phyloP scores from a whole-genome alignment of 2,113 vertebrate species.

The Alouatta palliata region DNA sequence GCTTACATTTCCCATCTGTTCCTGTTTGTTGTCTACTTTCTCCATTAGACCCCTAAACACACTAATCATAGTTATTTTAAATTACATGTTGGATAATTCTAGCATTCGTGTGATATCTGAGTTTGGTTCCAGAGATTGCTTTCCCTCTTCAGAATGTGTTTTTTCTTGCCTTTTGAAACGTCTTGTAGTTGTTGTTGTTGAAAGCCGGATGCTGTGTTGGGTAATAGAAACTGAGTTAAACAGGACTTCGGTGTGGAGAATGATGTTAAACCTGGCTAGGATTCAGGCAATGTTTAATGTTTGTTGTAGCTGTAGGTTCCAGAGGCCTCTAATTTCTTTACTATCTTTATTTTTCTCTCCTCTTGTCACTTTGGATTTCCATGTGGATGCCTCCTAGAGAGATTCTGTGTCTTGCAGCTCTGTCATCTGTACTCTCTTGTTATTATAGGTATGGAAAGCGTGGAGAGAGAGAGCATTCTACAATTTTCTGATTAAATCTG shows the following conservation, averaged over 20 bases:
- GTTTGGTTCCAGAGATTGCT: background rate
- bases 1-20: background rate
- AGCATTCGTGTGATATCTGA: background rate
- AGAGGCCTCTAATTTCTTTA: background rate
- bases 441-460: background rate
- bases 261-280: background rate
- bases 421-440: background rate
- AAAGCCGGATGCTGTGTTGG: background rate
- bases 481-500: background rate
- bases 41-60: background rate
- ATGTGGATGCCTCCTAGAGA: background rate
- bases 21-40: background rate
- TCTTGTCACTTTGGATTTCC: background rate
- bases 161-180: background rate
- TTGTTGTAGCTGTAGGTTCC: background rate
- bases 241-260: background rate
- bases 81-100: background rate
- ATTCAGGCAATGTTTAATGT: background rate
- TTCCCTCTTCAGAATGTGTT: background rate
- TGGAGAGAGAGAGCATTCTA: background rate
- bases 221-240: background rate
- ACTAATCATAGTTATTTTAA: background rate
- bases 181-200: background rate
- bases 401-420: background rate
- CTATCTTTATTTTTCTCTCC: background rate